Evolutionary conservation across 1,140 invertebrate species (phyloP), one percentile per base, ranked within the genome.

Genomic region (Eurosta solidaginis): DNA sequence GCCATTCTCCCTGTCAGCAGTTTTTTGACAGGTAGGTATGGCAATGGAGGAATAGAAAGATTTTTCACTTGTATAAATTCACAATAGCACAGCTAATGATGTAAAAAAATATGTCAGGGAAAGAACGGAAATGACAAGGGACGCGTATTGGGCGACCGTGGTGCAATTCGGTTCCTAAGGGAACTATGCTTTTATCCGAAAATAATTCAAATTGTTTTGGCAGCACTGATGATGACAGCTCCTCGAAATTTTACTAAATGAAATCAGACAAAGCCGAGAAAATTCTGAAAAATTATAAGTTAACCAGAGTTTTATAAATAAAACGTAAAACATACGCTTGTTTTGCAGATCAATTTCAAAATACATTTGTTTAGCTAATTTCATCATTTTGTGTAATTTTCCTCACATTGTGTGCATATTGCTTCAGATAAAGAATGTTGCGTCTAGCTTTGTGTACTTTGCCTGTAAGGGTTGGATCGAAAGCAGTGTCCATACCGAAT

Each of bases 241-340:
- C 33, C 33, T 20, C 17, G 36, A 74, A 45, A 22, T 27, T 47
- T 12, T n/a, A 12, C 36, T 3, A 45, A 25, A 74, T 2, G 44
- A 47, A 74, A 74, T 45, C n/a, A 74, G 40, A 29, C 10, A 29
- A 20, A 25, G 44, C 44, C 74, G 42, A 75, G 74, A 75, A 75
- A 75, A 25, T 75, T 75, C 74, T 75, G n/a, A 68, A 68, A 68
- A 68, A 42, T 22, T 42, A 40, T 68, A 40, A 12, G 54, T 59
- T 59, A 59, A 59, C 5, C 10, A 20, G 4, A 6, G 20, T 14
- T 22, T 3, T 68, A 9, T 22, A 50, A 6, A 47, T 75, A 29
- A 47, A 29, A 75, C 42, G 47, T 47, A 75, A 75, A 40, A 4
- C 10, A 40, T 1, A 40, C 7, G 49, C 20, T 0, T 3, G n/a